Conservation (phyloP, 2,888 invertebrate genomes). For the Nephrotoma appendiculata region DNA sequence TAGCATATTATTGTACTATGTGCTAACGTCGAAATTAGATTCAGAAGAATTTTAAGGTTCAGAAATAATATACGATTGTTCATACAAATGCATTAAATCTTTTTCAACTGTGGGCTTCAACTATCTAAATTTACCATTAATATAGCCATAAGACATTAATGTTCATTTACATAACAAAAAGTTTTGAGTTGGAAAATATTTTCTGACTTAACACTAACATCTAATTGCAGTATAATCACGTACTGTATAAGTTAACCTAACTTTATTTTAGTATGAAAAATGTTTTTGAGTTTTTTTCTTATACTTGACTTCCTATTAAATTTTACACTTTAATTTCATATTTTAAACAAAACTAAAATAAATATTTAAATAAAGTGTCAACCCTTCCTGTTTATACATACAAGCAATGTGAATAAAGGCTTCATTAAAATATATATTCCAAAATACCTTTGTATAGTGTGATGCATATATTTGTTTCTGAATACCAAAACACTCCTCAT, state of each 20-base stretch:
- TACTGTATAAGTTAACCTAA: not conserved
- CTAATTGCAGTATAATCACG: not conserved
- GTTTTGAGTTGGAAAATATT: no score
- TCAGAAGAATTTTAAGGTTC: no score
- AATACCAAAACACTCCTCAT: not conserved
- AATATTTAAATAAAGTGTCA: not conserved
- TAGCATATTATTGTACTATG: no score
- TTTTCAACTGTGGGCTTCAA: no score
- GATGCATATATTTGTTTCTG: not conserved
- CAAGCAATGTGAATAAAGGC: not conserved
- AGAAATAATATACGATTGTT: no score
- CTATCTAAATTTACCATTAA: no score
- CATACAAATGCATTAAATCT: no score
- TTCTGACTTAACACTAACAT: not conserved
- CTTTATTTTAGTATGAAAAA: not conserved
- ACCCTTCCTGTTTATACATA: not conserved
- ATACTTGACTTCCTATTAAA: not conserved
- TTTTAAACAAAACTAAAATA: not conserved
- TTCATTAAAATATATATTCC: not conserved
- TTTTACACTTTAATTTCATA: not conserved
- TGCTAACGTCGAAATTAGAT: no score
- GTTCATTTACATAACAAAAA: no score
- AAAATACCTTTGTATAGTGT: not conserved
- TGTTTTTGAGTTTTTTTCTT: not conserved
- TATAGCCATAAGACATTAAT: no score